Base-by-base conservation (phyloP, 2,888 invertebrate species). In the Brachypterus glaber region DNA sequence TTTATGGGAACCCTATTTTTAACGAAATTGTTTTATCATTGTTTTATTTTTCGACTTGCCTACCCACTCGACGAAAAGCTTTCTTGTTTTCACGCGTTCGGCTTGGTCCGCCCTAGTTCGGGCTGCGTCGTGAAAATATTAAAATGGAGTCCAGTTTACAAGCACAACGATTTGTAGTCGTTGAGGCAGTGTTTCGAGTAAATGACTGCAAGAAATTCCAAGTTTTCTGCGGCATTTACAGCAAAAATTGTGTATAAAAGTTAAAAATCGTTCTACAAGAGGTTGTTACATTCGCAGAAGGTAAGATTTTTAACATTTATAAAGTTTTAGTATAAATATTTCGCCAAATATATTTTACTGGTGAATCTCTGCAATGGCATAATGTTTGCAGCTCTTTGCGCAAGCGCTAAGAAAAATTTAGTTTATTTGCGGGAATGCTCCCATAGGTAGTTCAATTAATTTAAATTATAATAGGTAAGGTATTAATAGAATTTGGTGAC, bases 141-240 rank as follows among this genome's bases (percentile, higher is more conserved):
- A 54, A 54, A 54, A 54, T 54, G 54, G 54, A 49, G 53, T 50
- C 53, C 44, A 46, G 48, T 50, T 57, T 53, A 53, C 51, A 48
- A 53, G 48, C 52, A 55, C 47, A 57, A 58, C 59, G 57, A 53
- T 58, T 59, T 57, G 56, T 54, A 59, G 58, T 55, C 55, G 55
- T 57, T 53, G 48, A 47, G 45, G 46, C 44, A 42, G 50, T 48
- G 50, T 42, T 46, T 40, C 34, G 30, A 15, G 17, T 31, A 31
- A 24, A 33, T n/a, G n/a, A n/a, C n/a, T n/a, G n/a, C n/a, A n/a
- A n/a, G n/a, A n/a, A n/a, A n/a, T n/a, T n/a, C n/a, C n/a, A n/a
- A n/a, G 38, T 42, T 40, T 43, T 37, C 38, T 35, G 48, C 50
- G 49, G 39, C 43, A 48, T 40, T 38, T 45, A 43, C 40, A 45